Conservation (phyloP, 2,797 vertebrate species). For the Morelia viridis region DNA sequence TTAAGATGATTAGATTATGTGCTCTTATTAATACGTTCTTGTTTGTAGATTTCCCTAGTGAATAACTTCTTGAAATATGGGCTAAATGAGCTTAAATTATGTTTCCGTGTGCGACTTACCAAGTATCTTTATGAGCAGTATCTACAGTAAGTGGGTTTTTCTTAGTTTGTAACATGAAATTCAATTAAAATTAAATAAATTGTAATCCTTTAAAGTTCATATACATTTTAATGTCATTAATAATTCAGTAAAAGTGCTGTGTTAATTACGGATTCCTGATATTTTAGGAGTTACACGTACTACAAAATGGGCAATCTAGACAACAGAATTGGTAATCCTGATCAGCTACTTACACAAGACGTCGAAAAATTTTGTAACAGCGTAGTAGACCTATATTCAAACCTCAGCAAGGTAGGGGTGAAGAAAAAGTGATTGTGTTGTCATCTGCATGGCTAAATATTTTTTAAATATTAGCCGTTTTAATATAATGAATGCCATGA, state of each 20-base stretch:
- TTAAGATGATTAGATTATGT: background rate
- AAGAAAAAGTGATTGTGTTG: background rate
- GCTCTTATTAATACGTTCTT: background rate
- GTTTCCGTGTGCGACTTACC: constrained; percentile 91
- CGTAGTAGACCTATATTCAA: constrained; percentile 97
- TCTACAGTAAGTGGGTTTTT: constrained; percentile 85
- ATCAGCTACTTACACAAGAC: constrained; percentile 97
- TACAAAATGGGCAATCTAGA: constrained; percentile 99
- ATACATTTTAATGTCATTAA: background rate
- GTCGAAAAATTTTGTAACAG: constrained; percentile 99
- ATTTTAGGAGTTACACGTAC: constrained; percentile 88
- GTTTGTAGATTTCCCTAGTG: constrained; percentile 89
- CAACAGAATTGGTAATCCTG: constrained; percentile 95
- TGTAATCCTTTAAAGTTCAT: background rate
- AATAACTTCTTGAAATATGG: constrained; percentile 98
- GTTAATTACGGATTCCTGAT: constrained; percentile 38
- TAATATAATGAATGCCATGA: background rate
- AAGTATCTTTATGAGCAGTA: constrained; percentile 94
- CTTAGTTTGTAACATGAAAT: constrained; percentile 26
- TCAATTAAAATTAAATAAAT: constrained; percentile 8
- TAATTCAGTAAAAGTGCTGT: background rate
- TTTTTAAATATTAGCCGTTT: background rate
- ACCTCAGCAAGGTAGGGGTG: constrained; percentile 91
- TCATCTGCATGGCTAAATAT: background rate
- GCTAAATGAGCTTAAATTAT: constrained; percentile 91